Evolutionary conservation across 2,888 invertebrate species (phyloP).

Genomic region (Ennomos quercinarius): DNA sequence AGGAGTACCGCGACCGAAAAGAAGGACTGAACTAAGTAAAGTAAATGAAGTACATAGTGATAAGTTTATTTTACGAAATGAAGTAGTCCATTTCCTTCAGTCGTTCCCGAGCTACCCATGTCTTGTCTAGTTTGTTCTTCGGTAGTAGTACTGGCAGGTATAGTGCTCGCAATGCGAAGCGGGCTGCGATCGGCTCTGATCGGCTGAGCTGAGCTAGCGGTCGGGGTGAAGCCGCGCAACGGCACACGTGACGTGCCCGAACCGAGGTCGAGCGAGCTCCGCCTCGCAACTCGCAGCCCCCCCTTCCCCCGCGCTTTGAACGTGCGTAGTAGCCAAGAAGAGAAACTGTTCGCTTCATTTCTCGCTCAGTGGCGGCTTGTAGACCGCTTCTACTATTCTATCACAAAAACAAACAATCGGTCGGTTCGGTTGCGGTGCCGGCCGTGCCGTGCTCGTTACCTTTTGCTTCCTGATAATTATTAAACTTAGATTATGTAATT

Average conservation of each 20-base stretch:
- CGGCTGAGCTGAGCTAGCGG: background rate
- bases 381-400: constrained; percentile 20
- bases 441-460: constrained; percentile 42
- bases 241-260: constrained; percentile 72
- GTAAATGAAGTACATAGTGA: too few species aligned
- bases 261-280: constrained; percentile 50
- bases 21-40: too few species aligned
- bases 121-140: too few species aligned
- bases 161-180: too few species aligned
- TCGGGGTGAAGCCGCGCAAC: constrained; percentile 43
- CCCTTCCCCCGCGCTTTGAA: constrained; percentile 46
- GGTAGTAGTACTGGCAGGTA: too few species aligned
- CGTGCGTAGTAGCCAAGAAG: constrained; percentile 28
- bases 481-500: constrained; percentile 66
- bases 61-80: too few species aligned
- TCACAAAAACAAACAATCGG: constrained; percentile 38
- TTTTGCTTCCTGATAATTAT: constrained; percentile 45
- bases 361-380: constrained; percentile 45
- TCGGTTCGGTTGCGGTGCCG: constrained; percentile 38
- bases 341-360: constrained; percentile 54
- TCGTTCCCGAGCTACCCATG: too few species aligned
- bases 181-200: too few species aligned
- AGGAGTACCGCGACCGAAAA: too few species aligned
- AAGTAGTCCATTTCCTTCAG: too few species aligned
- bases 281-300: constrained; percentile 40